Percentiles rank a stretch among this genome's conserved stretches.
Evolutionary conservation across 2,888 invertebrate species (phyloP).

Genomic region (Lycocerus yunnanus): DNA sequence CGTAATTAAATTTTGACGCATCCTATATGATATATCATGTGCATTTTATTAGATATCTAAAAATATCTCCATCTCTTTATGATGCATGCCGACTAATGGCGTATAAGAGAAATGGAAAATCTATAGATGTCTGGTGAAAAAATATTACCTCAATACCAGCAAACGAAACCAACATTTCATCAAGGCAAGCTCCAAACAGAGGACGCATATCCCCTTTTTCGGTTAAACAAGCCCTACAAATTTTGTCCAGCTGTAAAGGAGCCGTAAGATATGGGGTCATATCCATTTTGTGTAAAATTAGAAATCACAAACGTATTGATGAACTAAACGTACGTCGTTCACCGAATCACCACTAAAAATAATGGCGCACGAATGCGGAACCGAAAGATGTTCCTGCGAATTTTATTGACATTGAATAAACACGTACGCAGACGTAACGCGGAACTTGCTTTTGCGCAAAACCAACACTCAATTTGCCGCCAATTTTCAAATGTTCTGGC

Average conservation of each 20-base stretch:
- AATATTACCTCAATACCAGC: conserved; percentile 52
- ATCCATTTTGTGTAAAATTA: conserved; percentile 48
- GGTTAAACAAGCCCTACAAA: conserved; percentile 57
- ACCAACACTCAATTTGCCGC: conserved; percentile 13
- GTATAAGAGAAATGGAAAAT: conserved; percentile 23
- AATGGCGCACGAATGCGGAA: conserved; percentile 38
- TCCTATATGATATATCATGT: background rate
- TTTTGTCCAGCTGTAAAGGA: conserved; percentile 55
- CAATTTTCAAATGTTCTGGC: background rate
- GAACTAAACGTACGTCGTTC: conserved; percentile 40
- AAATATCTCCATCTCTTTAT: conserved; percentile 30
- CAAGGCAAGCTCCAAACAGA: conserved; percentile 57
- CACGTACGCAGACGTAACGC: conserved; percentile 42
- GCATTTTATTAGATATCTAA: conserved; percentile 8
- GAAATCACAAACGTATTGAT: conserved; percentile 48
- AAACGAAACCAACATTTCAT: conserved; percentile 58
- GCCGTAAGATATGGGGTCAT: conserved; percentile 53
- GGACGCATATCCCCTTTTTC: conserved; percentile 58
- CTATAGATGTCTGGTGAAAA: background rate
- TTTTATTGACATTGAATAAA: conserved; percentile 19
- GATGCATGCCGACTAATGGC: background rate
- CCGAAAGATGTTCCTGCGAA: conserved; percentile 40
- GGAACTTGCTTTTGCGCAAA: conserved; percentile 34
- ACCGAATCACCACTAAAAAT: conserved; percentile 29
- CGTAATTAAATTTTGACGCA: background rate